A percentile compares a stretch with the other conserved stretches of the same genome.
phyloP scores from a whole-genome alignment of 2,888 invertebrate genomes.

The Eilema depressum region DNA sequence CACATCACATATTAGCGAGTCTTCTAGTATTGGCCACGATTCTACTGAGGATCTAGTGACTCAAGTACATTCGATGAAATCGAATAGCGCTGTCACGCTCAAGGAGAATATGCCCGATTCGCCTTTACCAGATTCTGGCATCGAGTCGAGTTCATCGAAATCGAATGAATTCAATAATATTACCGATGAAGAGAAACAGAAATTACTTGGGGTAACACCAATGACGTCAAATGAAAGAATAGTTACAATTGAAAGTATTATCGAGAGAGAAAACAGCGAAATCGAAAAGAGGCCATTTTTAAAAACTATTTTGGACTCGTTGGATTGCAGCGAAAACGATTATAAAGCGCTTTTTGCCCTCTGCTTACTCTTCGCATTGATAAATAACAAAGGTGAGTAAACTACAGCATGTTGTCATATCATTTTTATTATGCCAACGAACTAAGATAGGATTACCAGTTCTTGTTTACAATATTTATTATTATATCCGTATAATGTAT shows the following conservation, averaged over 20 bases:
- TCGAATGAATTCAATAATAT: constrained; percentile 90
- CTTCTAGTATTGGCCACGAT: constrained; percentile 81
- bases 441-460: constrained; percentile 24
- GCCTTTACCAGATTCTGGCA: constrained; percentile 80
- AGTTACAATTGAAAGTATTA: constrained; percentile 66
- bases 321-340: constrained; percentile 97
- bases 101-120: constrained; percentile 83
- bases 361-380: constrained; percentile 96
- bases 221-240: constrained; percentile 60
- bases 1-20: constrained; percentile 84
- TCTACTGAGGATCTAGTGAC: constrained; percentile 83
- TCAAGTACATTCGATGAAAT: constrained; percentile 69
- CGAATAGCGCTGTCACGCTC: constrained; percentile 44
- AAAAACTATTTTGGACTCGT: constrained; percentile 94
- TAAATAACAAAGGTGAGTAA: constrained; percentile 95
- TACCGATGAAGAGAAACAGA: constrained; percentile 97
- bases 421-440: constrained; percentile 30
- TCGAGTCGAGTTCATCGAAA: constrained; percentile 77
- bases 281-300: constrained; percentile 92
- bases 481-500: constrained; percentile 6
- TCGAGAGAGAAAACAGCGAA: constrained; percentile 75
- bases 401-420: constrained; percentile 27
- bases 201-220: constrained; percentile 71
- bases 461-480: constrained; percentile 17
- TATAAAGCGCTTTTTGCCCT: constrained; percentile 96